A percentile compares a stretch with the other conserved stretches of the same genome.
phyloP scores from a whole-genome alignment of 2,888 invertebrate genomes.

The Steinernema hermaphroditum region DNA sequence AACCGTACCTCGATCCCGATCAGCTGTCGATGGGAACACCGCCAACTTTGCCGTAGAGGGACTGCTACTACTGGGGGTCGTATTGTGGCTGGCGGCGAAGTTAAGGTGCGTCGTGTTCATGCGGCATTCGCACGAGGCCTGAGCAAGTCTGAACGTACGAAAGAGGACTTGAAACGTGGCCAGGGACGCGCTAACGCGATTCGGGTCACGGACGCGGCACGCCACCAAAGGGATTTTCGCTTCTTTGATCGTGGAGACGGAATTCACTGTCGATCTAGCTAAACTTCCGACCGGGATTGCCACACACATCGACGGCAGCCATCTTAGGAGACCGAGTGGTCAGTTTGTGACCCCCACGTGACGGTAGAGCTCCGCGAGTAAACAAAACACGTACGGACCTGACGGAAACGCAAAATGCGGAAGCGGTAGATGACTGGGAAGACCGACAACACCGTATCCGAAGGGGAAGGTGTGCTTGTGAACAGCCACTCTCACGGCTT shows the following conservation, averaged over 20 bases:
- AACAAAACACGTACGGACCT: slow-evolving; percentile 19
- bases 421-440: too few relatives aligned
- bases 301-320: slow-evolving; percentile 27
- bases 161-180: slow-evolving; percentile 7
- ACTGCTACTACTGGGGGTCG: background rate
- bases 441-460: background rate
- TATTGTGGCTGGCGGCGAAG: slow-evolving; percentile 19
- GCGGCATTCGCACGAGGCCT: slow-evolving; percentile 31
- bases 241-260: background rate
- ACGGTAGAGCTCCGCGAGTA: slow-evolving; percentile 13
- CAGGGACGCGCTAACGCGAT: background rate
- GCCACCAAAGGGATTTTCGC: background rate
- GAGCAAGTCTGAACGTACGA: slow-evolving; percentile 15
- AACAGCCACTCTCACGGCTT: background rate
- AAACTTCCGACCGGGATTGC: background rate
- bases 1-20: slow-evolving; percentile 29
- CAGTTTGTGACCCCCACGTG: slow-evolving; percentile 29
- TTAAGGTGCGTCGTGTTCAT: slow-evolving; percentile 31
- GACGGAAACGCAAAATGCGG: slow-evolving; percentile 17
- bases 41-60: slow-evolving; percentile 27
- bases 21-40: slow-evolving; percentile 30
- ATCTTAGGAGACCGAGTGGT: slow-evolving; percentile 24
- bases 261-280: background rate
- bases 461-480: background rate
- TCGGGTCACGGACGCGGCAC: slow-evolving; percentile 9